Conservation (phyloP, 30 jellyfish, hydroid and myxozoan genomes). For the Hydra vulgaris region DNA sequence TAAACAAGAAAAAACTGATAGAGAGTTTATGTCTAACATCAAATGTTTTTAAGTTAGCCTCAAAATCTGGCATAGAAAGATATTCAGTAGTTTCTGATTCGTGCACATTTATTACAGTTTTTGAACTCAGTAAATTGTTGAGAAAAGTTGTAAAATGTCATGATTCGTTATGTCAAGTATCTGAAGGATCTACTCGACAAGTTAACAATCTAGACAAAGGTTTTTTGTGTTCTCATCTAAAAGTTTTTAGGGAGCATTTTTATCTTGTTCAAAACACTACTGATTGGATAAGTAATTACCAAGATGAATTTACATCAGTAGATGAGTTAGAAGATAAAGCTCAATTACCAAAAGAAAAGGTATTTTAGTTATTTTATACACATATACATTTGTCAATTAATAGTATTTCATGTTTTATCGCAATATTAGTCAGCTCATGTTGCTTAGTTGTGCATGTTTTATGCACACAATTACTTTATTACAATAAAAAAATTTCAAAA, state of each 20-base stretch:
- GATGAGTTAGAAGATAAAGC: background rate
- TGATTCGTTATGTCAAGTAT: conserved; percentile 2
- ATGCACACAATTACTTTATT: background rate
- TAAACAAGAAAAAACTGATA: background rate
- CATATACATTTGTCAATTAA: background rate
- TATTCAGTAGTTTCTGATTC: conserved; percentile 10
- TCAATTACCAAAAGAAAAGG: background rate
- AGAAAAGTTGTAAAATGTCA: conserved; percentile 9
- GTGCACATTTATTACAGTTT: background rate
- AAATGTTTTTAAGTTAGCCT: background rate
- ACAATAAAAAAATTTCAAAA: background rate
- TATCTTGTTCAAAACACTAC: background rate
- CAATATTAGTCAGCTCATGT: background rate
- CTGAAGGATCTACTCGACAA: background rate
- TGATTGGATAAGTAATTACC: background rate
- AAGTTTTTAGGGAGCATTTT: background rate
- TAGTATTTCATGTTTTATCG: background rate
- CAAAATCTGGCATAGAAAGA: background rate
- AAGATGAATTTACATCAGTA: background rate
- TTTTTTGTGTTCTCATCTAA: background rate
- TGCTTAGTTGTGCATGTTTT: background rate
- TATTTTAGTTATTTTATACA: background rate
- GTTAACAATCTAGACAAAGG: background rate
- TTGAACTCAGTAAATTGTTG: background rate
- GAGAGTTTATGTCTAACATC: background rate